Percentiles rank a stretch among this genome's conserved stretches.
phyloP scores from a whole-genome alignment of 2,113 vertebrate genomes.

The Paraplagusia blochii region DNA sequence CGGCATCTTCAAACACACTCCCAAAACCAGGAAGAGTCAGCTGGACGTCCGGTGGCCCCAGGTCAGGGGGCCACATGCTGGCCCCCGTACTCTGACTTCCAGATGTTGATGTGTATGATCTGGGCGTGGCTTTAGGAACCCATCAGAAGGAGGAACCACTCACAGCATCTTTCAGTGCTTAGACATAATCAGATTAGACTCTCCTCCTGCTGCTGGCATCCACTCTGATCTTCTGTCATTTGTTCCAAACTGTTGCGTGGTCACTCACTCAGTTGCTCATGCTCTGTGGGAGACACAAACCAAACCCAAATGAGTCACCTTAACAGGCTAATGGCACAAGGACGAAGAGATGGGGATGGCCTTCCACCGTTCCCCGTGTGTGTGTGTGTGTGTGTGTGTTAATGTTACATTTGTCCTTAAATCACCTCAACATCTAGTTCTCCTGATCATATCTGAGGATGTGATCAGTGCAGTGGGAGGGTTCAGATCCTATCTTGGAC shows the following conservation, averaged over 20 bases:
- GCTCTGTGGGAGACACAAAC: slow-evolving; percentile 53
- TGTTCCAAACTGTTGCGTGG: slow-evolving; percentile 40
- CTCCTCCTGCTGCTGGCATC: slow-evolving; percentile 28
- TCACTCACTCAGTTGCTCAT: slow-evolving; percentile 42
- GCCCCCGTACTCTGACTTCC: slow-evolving; percentile 26
- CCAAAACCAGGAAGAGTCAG: slow-evolving; percentile 64
- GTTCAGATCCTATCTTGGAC: no score
- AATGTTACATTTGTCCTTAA: no score
- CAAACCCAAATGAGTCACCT: slow-evolving; percentile 47
- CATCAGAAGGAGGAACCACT: slow-evolving; percentile 6
- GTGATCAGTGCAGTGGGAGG: no score
- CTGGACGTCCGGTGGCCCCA: slow-evolving; percentile 63
- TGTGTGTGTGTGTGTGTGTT: no score
- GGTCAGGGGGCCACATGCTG: slow-evolving; percentile 68
- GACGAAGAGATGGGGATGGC: neutral
- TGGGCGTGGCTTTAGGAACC: slow-evolving; percentile 25
- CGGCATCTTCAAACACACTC: slow-evolving; percentile 55
- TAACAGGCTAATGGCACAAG: slow-evolving; percentile 7
- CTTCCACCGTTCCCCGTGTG: no score
- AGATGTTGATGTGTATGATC: slow-evolving; percentile 2
- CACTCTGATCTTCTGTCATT: slow-evolving; percentile 30
- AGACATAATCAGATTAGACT: slow-evolving; percentile 1
- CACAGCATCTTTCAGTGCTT: slow-evolving; percentile 23
- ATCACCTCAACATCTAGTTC: no score
- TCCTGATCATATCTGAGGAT: no score